Evolutionary conservation across 2,888 invertebrate species (phyloP).

Genomic region (Heliothis peltigera): DNA sequence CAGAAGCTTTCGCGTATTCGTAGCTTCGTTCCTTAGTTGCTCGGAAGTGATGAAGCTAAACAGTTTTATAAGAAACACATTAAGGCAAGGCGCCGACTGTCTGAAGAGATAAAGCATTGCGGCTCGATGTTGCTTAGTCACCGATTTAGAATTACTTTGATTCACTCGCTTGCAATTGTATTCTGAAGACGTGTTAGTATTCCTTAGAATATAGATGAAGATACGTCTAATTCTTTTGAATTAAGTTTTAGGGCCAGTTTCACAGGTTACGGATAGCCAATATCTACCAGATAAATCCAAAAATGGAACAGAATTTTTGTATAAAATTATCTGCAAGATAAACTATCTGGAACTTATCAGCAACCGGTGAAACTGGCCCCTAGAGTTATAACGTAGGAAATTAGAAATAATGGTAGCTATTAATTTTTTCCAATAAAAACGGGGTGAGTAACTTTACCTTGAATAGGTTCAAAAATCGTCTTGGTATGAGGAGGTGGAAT

Average conservation of each 20-base stretch:
- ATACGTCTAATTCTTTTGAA: background rate
- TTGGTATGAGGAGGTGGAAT: slow-evolving; percentile 3
- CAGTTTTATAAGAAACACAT: slow-evolving; percentile 65
- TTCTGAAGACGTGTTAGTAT: background rate
- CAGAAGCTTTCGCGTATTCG: slow-evolving; percentile 4
- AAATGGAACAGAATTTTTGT: too few relatives aligned
- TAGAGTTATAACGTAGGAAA: background rate
- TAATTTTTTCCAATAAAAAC: slow-evolving; percentile 6
- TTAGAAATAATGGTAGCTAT: slow-evolving; percentile 8
- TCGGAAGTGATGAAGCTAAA: slow-evolving; percentile 54
- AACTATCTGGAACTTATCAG: too few relatives aligned
- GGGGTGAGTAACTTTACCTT: background rate
- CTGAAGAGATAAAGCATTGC: slow-evolving; percentile 58
- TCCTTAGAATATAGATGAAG: background rate
- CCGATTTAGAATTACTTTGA: slow-evolving; percentile 47
- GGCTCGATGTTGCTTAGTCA: slow-evolving; percentile 60
- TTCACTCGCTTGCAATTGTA: slow-evolving; percentile 8
- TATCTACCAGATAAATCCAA: too few relatives aligned
- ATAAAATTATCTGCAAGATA: too few relatives aligned
- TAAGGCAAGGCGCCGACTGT: slow-evolving; percentile 64
- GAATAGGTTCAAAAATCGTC: background rate
- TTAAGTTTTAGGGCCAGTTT: background rate
- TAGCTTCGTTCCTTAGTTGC: slow-evolving; percentile 4
- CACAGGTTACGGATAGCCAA: too few relatives aligned
- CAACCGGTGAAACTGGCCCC: too few relatives aligned